These are phyloP conservation scores for Syncerus caffer DNA, from an alignment of 2,797 vertebrate species.

Conservation along the genomic window DNA sequence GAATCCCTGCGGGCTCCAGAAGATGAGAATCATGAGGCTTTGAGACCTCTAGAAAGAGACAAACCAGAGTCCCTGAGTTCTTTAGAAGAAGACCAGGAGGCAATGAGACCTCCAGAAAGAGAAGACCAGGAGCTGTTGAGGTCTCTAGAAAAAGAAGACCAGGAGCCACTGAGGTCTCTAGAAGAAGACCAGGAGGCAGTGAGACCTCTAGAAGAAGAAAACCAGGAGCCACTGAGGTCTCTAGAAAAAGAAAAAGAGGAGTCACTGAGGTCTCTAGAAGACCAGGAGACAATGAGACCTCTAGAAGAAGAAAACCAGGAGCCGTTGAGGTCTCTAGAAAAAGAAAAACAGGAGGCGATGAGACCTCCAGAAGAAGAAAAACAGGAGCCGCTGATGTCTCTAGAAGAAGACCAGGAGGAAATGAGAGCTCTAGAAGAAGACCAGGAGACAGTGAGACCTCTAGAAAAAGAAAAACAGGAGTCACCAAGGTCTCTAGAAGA, in stretches of 20 bases:
- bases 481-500: background rate
- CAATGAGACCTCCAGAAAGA: background rate
- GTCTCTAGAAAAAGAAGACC: background rate
- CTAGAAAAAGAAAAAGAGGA: background rate
- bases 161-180: background rate
- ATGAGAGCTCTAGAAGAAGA: background rate
- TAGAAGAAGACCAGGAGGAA: conserved; percentile 6
- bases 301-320: background rate
- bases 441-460: background rate
- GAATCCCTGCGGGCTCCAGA: background rate
- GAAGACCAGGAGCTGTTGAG: background rate
- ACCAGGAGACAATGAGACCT: background rate
- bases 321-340: background rate
- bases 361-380: conserved; percentile 26
- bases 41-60: background rate
- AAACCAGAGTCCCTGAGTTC: background rate
- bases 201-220: background rate
- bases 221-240: background rate
- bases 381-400: background rate
- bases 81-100: background rate
- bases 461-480: background rate
- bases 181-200: background rate
- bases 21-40: background rate
- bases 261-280: background rate
- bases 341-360: background rate